Conservation (phyloP, 1,140 invertebrate genomes). For the Aphelenchoides fujianensis region DNA sequence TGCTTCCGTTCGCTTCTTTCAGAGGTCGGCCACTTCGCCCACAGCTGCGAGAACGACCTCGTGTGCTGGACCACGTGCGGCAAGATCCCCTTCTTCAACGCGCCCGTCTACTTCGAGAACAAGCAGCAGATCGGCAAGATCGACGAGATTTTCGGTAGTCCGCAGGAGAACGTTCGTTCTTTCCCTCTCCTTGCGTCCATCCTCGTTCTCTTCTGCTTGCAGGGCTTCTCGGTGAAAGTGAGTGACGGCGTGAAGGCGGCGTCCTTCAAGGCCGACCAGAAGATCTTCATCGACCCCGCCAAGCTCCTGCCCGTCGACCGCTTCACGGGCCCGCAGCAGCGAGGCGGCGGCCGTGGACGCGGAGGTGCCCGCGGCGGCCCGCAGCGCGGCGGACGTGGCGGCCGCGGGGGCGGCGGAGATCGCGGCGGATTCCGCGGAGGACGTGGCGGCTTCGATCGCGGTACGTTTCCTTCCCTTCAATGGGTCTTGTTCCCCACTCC, state of each 20-base stretch:
- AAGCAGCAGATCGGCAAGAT: constrained; percentile 98
- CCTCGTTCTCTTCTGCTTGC: constrained; percentile 26
- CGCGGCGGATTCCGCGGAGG: constrained; percentile 34
- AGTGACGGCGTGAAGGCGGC: constrained; percentile 83
- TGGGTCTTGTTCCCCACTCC: too few species aligned
- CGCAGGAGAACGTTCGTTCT: constrained; percentile 76
- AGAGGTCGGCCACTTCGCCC: constrained; percentile 79
- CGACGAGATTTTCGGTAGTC: constrained; percentile 96
- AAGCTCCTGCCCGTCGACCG: constrained; percentile 84
- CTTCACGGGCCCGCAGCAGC: constrained; percentile 69
- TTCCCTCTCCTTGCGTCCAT: neutral
- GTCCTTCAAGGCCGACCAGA: constrained; percentile 80
- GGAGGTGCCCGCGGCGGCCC: too few species aligned
- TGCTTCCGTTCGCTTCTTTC: too few species aligned
- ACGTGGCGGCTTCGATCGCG: constrained; percentile 17
- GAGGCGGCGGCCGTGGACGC: constrained; percentile 29
- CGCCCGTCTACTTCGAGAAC: constrained; percentile 90
- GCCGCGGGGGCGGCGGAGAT: constrained; percentile 31
- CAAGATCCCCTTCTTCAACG: constrained; percentile 93
- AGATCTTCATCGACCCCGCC: constrained; percentile 86
- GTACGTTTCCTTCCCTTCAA: too few species aligned
- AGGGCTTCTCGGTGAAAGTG: constrained; percentile 87
- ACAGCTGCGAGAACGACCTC: constrained; percentile 87
- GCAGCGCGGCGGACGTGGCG: constrained; percentile 42
- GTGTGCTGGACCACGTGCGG: constrained; percentile 87